Evolutionary conservation across 2,113 vertebrate genomes (phyloP).

Genomic region (Mesocricetus auratus): DNA sequence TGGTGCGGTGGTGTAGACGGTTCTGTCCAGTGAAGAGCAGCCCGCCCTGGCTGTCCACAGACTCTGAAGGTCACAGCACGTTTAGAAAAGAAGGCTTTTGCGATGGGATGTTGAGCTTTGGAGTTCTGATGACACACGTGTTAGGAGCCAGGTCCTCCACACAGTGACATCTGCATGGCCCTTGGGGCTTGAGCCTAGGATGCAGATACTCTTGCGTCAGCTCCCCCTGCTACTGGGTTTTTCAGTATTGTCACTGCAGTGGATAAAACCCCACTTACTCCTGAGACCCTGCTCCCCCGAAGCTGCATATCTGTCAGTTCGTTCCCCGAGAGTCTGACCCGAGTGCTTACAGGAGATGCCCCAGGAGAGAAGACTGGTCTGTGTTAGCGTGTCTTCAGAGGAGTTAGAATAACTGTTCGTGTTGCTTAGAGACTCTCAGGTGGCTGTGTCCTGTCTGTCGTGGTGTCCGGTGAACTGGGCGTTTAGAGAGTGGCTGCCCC

Average conservation of each 20-base stretch:
- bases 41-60: not conserved
- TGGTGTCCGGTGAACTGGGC: not conserved
- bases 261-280: not conserved
- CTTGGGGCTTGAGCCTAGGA: not conserved
- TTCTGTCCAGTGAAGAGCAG: not conserved
- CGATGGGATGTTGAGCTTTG: not conserved
- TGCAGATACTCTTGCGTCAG: not conserved
- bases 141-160: not conserved
- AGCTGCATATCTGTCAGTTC: not conserved
- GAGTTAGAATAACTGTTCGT: not conserved
- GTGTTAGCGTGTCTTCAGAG: not conserved
- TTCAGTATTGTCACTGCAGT: not conserved
- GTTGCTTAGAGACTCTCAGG: not conserved
- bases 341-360: constrained; percentile 30
- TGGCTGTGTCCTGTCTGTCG: not conserved
- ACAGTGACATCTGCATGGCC: not conserved
- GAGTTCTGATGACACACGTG: not conserved
- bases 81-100: not conserved
- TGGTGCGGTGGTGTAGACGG: fast-evolving
- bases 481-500: not conserved
- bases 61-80: not conserved
- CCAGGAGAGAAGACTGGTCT: not conserved
- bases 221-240: fast-evolving
- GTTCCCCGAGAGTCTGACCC: not conserved
- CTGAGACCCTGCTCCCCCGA: not conserved